Evolutionary conservation across 2,888 invertebrate species (phyloP).

Genomic region (Bellardia pandia): DNA sequence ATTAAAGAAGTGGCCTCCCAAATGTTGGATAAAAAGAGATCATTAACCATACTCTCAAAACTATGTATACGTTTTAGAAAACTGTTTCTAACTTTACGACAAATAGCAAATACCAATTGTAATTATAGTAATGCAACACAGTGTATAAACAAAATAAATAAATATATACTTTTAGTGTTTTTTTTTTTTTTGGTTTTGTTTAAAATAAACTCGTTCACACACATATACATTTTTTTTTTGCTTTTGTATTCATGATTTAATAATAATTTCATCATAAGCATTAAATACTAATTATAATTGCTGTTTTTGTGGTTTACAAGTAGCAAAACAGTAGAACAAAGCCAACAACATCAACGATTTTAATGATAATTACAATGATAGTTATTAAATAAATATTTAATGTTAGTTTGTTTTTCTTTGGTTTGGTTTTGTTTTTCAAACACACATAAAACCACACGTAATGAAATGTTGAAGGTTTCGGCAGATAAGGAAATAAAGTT

Average conservation of each 20-base stretch:
- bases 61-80: too few relatives aligned
- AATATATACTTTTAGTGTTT: conserved; percentile 13
- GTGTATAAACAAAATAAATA: not conserved
- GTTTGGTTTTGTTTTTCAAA: not conserved
- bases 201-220: not conserved
- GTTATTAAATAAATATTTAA: not conserved
- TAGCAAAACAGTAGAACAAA: not conserved
- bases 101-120: too few relatives aligned
- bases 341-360: conserved; percentile 1
- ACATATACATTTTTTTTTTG: not conserved
- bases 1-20: too few relatives aligned
- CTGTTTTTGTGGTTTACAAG: conserved; percentile 21
- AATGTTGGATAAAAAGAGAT: too few relatives aligned
- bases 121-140: too few relatives aligned
- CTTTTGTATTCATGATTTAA: conserved; percentile 14
- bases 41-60: too few relatives aligned
- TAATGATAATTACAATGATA: conserved; percentile 11
- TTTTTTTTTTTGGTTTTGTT: conserved; percentile 10
- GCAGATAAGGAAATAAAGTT: not conserved
- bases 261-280: conserved; percentile 37
- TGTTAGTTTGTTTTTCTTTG: not conserved
- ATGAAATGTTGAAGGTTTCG: not conserved
- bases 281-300: conserved; percentile 37
- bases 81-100: too few relatives aligned
- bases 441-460: not conserved